Percentiles rank a stretch among this genome's conserved stretches.
These are phyloP conservation scores for Trinorchestia longiramus DNA, from an alignment of 1,140 invertebrate species.

Conservation along the genomic window DNA sequence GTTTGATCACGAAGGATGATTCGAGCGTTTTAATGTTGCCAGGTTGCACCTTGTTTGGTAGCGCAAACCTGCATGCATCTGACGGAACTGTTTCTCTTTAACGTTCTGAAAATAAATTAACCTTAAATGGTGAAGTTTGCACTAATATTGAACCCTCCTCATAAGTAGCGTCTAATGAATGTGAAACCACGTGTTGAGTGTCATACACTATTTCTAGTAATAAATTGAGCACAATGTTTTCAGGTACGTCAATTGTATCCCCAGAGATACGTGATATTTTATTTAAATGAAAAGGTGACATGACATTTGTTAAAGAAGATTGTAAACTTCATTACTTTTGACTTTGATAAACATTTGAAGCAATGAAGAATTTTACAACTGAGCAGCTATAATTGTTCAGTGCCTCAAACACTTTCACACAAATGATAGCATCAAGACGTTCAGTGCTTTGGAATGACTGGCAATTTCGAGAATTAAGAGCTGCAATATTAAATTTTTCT, in stretches of 20 bases:
- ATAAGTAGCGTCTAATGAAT: not conserved
- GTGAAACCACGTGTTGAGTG: not conserved
- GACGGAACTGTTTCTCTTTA: not conserved
- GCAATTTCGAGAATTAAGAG: not conserved
- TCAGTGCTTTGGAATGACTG: too few species aligned
- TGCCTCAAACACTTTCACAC: not conserved
- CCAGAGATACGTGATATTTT: not conserved
- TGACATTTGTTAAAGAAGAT: not conserved
- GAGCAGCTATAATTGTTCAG: not conserved
- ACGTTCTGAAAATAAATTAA: not conserved
- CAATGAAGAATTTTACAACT: too few species aligned
- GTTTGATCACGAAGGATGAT: constrained; percentile 7
- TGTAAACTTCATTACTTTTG: not conserved
- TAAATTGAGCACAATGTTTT: not conserved
- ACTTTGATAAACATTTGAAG: too few species aligned
- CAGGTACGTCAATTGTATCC: not conserved
- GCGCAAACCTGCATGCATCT: not conserved
- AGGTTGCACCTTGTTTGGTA: not conserved
- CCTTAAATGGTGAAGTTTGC: not conserved
- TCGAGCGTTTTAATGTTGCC: not conserved
- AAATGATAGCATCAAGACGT: too few species aligned
- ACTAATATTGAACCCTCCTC: not conserved
- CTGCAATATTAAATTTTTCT: too few species aligned
- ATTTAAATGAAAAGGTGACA: not conserved
- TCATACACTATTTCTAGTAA: not conserved